Base-by-base conservation (phyloP, 35 echinoderm and acorn worm genomes). In the Heliocidaris tuberculata region DNA sequence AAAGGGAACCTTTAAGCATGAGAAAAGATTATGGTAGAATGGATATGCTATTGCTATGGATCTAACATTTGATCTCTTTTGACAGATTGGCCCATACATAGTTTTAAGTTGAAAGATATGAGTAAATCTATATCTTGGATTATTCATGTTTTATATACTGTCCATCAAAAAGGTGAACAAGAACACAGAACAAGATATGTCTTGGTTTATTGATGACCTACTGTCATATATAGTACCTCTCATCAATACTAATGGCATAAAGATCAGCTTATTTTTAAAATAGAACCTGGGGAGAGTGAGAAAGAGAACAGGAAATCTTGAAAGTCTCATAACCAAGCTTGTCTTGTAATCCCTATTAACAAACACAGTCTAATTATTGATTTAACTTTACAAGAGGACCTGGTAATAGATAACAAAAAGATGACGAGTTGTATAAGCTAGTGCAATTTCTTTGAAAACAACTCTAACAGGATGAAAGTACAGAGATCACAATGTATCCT, bases 291-390 rank as follows among this genome's bases (percentile, higher is more conserved):
- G 65, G 27, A 78, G 17, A 78, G 88, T 90, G 2, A 90, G 27
- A 90, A 90, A 7, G 88, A 85, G 30, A 13, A 42, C 32, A 90
- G 15, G 24, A 27, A 27, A 19, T 90, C 32, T 90, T 90, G 48
- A 48, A 42, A 35, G 17, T 17, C 88, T 48, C 35, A 90, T 90
- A 90, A 90, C 48, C 4, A 90, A 19, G 88, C 88, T 90, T 90
- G 32, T 90, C 88, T 90, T 90, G 32, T 90, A 27, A 47, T 47
- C 48, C 88, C 32, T 90, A 21, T 90, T 0, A 15, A 54, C 47
- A 50, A 93, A 50, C 92, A 50, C 31, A 78, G 65, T 78, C 24
- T 27, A 78, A n/a, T n/a, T 78, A 78, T 78, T 78, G 65, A 78
- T 78, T 78, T 27, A 12, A 78, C 6, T 78, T 78, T n/a, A 78